These are phyloP conservation scores for Euborellia annulipes DNA, from an alignment of 1,140 invertebrate species.

Conservation along the genomic window DNA sequence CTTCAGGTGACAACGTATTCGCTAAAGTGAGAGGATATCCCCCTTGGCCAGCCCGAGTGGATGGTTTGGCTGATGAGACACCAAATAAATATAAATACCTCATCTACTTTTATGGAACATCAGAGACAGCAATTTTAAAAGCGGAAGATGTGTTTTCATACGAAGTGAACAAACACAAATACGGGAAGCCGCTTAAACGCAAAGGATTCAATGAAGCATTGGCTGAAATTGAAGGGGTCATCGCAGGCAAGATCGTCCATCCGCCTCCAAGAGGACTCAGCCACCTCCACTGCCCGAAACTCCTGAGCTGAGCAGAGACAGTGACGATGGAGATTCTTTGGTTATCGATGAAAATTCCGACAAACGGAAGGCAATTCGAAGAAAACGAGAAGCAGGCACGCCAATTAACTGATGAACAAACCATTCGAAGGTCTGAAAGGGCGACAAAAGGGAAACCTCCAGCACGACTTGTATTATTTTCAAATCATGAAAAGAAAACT, in stretches of 20 bases:
- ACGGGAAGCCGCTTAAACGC: conserved; percentile 41
- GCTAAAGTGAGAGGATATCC: conserved; percentile 93
- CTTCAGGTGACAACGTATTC: conserved; percentile 76
- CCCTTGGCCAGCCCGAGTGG: conserved; percentile 83
- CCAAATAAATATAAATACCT: conserved; percentile 69
- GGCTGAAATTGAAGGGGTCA: conserved; percentile 36
- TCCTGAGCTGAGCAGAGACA: conserved; percentile 30
- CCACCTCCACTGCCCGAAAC: conserved; percentile 21
- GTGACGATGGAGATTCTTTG: conserved; percentile 33
- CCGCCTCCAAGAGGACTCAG: conserved; percentile 9
- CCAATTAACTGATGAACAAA: too few species aligned
- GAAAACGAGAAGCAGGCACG: conserved; percentile 2
- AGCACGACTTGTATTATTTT: too few species aligned
- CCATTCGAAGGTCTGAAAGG: too few species aligned
- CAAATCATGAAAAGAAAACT: too few species aligned
- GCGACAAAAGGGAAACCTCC: too few species aligned
- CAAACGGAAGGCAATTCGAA: conserved; percentile 16
- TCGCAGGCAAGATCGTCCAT: conserved; percentile 15
- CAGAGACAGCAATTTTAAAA: conserved; percentile 62
- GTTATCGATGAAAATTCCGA: conserved; percentile 39
- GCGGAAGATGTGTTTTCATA: too few species aligned
- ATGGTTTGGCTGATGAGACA: conserved; percentile 43
- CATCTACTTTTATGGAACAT: conserved; percentile 88
- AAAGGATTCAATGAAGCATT: conserved; percentile 52
- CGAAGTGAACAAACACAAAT: conserved; percentile 41